Percentiles rank a stretch among this genome's conserved stretches.
Conservation (phyloP, 2,888 invertebrate genomes). For the Tyria jacobaeae region DNA sequence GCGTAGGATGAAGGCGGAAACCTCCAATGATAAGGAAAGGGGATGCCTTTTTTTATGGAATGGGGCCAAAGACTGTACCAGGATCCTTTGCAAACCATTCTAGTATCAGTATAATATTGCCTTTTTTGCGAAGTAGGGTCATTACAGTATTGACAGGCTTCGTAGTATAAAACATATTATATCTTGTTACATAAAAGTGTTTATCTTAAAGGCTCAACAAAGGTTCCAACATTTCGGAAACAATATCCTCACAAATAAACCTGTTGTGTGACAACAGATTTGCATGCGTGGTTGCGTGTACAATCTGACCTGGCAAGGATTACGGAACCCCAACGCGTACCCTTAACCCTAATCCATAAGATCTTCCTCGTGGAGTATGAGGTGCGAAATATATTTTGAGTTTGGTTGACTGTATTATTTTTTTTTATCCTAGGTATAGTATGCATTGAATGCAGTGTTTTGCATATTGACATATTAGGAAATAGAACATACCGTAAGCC, state of each 20-base stretch:
- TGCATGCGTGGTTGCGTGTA: conserved; percentile 37
- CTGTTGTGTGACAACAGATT: conserved; percentile 23
- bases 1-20: too few species aligned
- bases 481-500: too few species aligned
- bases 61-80: too few species aligned
- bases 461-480: too few species aligned
- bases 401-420: not conserved
- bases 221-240: not conserved
- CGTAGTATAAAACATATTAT: not conserved
- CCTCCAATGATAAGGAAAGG: too few species aligned
- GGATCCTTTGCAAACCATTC: too few species aligned
- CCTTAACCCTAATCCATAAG: conserved; percentile 21
- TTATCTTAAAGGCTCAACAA: not conserved
- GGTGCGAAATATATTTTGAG: conserved; percentile 4
- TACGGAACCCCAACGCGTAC: conserved; percentile 27
- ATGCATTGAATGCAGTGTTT: too few species aligned
- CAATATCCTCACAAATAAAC: not conserved
- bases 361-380: not conserved
- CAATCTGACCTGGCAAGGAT: conserved; percentile 46
- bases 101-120: too few species aligned
- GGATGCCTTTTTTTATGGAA: too few species aligned
- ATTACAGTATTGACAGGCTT: too few species aligned
- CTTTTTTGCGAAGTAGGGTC: too few species aligned
- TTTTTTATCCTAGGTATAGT: too few species aligned
- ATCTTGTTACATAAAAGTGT: not conserved